Conservation (phyloP, 1,140 invertebrate species). For the Palaemon carinicauda region DNA sequence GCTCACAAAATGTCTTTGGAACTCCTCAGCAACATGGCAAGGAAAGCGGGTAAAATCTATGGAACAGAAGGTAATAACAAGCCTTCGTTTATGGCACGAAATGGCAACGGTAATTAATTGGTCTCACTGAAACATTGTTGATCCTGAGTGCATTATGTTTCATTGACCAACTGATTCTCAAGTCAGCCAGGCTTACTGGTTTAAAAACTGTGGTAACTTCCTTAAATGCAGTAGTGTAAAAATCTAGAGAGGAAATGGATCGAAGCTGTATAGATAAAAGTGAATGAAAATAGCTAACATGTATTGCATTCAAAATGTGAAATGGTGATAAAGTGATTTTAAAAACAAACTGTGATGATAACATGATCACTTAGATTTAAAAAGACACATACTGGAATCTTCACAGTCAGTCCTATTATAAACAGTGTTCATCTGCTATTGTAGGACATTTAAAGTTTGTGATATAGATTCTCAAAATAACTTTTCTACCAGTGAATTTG, state of each 20-base stretch:
- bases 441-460: constrained; percentile 17
- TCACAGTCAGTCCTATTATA: not conserved
- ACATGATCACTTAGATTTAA: too few species aligned
- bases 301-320: too few species aligned
- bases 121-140: not conserved
- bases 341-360: constrained; percentile 3
- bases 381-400: too few species aligned
- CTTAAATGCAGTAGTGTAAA: too few species aligned
- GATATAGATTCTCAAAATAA: constrained; percentile 25
- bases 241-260: too few species aligned
- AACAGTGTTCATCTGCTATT: constrained; percentile 35
- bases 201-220: too few species aligned
- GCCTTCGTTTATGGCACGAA: constrained; percentile 53
- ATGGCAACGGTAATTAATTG: constrained; percentile 56
- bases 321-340: not conserved
- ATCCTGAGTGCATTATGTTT: constrained; percentile 19
- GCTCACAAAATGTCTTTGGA: constrained; percentile 93
- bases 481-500: constrained; percentile 23
- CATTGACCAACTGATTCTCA: constrained; percentile 34
- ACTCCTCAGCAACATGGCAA: constrained; percentile 91
- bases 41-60: constrained; percentile 96
- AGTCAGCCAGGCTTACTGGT: not conserved
- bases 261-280: too few species aligned
- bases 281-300: too few species aligned
- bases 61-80: constrained; percentile 74